A percentile compares a stretch with the other conserved stretches of the same genome.
Conservation (phyloP, 2,797 vertebrate species). For the Crenuchus spilurus region DNA sequence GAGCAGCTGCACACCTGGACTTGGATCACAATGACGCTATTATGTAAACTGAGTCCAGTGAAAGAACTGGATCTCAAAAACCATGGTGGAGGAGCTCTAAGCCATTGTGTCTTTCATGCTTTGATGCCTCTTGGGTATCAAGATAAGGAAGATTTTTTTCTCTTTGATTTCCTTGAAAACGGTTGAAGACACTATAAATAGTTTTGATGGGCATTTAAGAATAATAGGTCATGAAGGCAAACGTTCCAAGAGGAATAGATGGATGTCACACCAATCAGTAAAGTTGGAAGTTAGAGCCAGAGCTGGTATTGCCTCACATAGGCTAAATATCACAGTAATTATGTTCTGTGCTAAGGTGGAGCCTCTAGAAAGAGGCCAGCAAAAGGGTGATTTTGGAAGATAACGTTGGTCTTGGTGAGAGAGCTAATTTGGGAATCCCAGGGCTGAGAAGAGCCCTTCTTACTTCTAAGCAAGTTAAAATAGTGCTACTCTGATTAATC, state of each 20-base stretch:
- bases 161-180: background rate
- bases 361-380: background rate
- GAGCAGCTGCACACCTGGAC: background rate
- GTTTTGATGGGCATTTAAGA: background rate
- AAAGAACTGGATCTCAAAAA: too few species aligned
- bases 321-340: too few species aligned
- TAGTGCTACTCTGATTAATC: too few species aligned
- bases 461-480: too few species aligned
- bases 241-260: background rate
- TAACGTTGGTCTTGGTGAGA: background rate
- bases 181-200: background rate
- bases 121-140: too few species aligned
- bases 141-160: background rate
- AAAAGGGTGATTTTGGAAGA: background rate
- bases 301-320: too few species aligned
- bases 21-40: too few species aligned
- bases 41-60: too few species aligned
- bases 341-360: background rate
- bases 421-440: background rate
- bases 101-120: too few species aligned
- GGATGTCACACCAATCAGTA: background rate
- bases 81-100: too few species aligned
- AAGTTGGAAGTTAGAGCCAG: background rate
- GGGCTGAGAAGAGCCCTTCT: too few species aligned
- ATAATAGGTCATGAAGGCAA: too few species aligned